Evolutionary conservation across 53 echinoderm and acorn worm genomes (phyloP).

Genomic region (Crossaster papposus): DNA sequence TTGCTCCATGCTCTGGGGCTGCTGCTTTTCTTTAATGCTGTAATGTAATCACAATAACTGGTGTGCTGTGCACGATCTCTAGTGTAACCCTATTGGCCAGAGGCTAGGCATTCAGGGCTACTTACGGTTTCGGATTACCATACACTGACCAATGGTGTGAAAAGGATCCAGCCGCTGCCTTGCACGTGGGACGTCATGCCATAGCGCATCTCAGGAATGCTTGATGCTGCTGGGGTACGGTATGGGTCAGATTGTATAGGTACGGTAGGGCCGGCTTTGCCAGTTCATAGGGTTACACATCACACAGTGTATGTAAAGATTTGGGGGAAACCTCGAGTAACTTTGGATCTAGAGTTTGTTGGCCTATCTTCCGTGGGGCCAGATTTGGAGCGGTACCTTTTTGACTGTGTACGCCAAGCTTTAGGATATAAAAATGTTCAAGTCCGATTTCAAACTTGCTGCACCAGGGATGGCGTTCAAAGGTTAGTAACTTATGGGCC

Average conservation of each 20-base stretch:
- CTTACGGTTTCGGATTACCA: conserved; percentile 7
- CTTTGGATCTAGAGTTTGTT: background rate
- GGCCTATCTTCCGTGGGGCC: background rate
- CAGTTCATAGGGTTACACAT: no score
- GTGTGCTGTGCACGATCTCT: no score
- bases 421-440: conserved; percentile 36
- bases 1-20: background rate
- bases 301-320: background rate
- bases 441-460: conserved; percentile 16
- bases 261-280: conserved; percentile 24
- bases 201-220: conserved; percentile 18
- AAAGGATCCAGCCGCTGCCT: background rate
- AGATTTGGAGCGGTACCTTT: no score
- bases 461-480: background rate
- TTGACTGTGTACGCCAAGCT: background rate
- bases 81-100: background rate
- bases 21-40: background rate
- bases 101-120: background rate
- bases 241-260: conserved; percentile 28
- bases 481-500: no score
- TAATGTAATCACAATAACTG: conserved; percentile 2
- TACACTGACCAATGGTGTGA: conserved; percentile 47
- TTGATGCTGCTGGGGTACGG: no score
- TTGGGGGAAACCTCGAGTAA: background rate
- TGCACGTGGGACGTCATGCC: no score